These are phyloP conservation scores for Melipona quadrifasciata DNA, from an alignment of 1,140 invertebrate genomes.

Conservation along the genomic window DNA sequence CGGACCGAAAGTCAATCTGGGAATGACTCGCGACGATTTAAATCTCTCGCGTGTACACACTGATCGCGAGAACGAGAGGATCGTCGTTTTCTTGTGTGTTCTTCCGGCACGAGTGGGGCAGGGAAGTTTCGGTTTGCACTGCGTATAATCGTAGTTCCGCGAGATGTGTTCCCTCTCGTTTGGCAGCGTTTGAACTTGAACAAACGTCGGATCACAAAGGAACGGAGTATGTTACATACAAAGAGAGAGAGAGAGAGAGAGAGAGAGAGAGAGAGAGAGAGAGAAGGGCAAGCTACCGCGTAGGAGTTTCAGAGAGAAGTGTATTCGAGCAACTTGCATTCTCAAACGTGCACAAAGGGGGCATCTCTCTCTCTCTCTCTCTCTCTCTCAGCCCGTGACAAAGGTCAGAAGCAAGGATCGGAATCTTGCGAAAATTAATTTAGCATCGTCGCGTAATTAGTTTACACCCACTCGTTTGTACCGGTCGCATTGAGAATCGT, in stretches of 20 bases:
- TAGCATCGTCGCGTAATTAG: slow-evolving; percentile 42
- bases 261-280: no score
- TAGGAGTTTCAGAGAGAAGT: slow-evolving; percentile 15
- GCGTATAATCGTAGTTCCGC: neutral
- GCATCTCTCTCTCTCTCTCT: neutral
- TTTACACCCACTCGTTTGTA: neutral
- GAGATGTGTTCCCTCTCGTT: neutral
- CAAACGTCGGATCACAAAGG: slow-evolving; percentile 43
- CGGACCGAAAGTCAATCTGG: neutral
- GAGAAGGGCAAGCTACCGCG: neutral
- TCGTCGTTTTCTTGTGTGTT: neutral
- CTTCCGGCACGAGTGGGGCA: neutral
- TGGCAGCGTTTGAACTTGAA: slow-evolving; percentile 38
- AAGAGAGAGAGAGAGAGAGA: no score
- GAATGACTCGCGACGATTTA: slow-evolving; percentile 40
- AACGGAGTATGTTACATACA: neutral
- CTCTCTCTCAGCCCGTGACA: slow-evolving; percentile 18
- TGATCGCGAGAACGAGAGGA: neutral
- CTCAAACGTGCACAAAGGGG: slow-evolving; percentile 24
- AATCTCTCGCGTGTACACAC: slow-evolving; percentile 37
- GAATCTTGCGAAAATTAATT: slow-evolving; percentile 51
- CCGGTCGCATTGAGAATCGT: no score
- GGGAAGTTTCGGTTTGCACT: neutral
- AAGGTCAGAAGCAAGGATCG: slow-evolving; percentile 47
- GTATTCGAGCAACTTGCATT: slow-evolving; percentile 15